Evolutionary conservation across 2,888 invertebrate species (phyloP).

Genomic region (Cheiracanthium punctorium): DNA sequence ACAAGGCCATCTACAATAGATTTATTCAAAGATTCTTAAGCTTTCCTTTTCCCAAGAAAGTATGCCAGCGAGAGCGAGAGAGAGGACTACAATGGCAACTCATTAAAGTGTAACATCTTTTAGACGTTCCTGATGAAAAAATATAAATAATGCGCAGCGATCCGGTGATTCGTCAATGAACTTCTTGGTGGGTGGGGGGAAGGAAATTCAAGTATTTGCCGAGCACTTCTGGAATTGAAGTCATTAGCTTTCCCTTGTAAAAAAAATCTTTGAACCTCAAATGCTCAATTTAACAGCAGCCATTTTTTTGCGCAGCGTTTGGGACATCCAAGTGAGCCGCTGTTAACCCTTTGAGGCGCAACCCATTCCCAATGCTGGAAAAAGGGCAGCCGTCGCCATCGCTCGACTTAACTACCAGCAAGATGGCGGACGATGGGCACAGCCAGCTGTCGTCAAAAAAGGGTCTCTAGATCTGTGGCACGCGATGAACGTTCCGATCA

Average conservation of each 20-base stretch:
- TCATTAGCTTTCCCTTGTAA: slow-evolving; percentile 4
- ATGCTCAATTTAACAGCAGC: slow-evolving; percentile 26
- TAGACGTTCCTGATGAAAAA: not conserved
- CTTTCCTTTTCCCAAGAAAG: too few species aligned
- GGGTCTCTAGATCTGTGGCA: too few species aligned
- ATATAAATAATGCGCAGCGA: not conserved
- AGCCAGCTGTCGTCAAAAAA: too few species aligned
- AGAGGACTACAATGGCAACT: not conserved
- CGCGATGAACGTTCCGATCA: too few species aligned
- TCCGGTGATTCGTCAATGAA: not conserved
- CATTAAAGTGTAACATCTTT: too few species aligned
- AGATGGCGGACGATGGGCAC: too few species aligned
- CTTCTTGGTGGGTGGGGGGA: not conserved
- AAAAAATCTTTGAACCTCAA: not conserved
- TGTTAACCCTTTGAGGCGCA: too few species aligned
- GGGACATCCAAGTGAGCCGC: not conserved
- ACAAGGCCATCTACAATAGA: not conserved
- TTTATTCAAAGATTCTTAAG: too few species aligned
- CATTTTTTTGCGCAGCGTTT: too few species aligned
- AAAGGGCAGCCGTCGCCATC: too few species aligned
- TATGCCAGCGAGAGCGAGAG: not conserved
- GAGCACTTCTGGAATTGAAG: not conserved
- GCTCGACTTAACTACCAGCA: too few species aligned
- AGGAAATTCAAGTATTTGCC: not conserved
- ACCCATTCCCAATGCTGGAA: too few species aligned